Percentiles rank a stretch among this genome's conserved stretches.
Conservation (phyloP, 1,140 invertebrate species). For the Hormaphis cornu region DNA sequence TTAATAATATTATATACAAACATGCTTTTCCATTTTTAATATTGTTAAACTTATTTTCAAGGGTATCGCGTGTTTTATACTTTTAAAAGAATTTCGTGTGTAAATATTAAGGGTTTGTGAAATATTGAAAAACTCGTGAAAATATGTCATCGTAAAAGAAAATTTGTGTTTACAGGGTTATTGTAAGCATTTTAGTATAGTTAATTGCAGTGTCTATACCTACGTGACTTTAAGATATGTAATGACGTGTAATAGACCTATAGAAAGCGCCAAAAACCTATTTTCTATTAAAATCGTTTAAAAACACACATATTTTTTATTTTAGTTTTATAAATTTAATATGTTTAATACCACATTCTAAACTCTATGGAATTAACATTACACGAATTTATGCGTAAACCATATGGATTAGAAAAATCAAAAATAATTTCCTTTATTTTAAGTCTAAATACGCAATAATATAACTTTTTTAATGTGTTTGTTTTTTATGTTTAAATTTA, state of each 20-base stretch:
- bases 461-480: no score
- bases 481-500: no score
- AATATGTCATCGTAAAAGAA: background rate
- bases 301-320: background rate
- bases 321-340: no score
- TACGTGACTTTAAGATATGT: background rate
- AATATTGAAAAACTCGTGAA: background rate
- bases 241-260: background rate
- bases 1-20: no score
- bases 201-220: no score
- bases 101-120: background rate
- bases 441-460: no score
- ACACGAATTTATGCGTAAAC: no score
- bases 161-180: slow-evolving; percentile 28
- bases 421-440: no score
- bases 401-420: no score
- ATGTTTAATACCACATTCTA: background rate
- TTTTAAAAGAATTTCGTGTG: background rate
- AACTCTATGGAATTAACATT: no score
- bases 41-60: background rate
- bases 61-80: background rate
- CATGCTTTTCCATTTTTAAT: background rate
- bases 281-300: background rate
- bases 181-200: background rate
- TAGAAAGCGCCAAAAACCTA: background rate